Evolutionary conservation across 2,888 invertebrate species (phyloP), one percentile per base, ranked within the genome.

Genomic region (Nomada ferruginata): DNA sequence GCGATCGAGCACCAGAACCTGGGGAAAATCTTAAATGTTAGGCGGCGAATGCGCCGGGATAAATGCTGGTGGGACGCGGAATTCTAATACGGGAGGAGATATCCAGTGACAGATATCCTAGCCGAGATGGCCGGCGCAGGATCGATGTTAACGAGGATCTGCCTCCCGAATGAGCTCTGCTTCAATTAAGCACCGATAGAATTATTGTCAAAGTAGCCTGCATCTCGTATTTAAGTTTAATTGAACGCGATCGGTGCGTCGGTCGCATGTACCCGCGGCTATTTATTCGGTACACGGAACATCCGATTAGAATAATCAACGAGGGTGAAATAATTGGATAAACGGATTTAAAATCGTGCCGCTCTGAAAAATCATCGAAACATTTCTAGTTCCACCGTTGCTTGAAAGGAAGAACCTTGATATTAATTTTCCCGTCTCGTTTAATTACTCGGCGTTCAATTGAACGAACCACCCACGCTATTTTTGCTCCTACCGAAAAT

Each of bases 71-170:
- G 36, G 36, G 50, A 23, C 36, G 61, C 15, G 47, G 66, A 59
- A 74, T 60, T 74, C 57, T 42, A 74, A 42, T 66, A 60, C 74
- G 10, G 36, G 7, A 42, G 57, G 4, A 66, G 74, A 74, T 74
- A 59, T 66, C 36, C 66, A 18, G 55, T 66, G 73, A 73, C 64
- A 57, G 65, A 65, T 73, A 65, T 50, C 47, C 57, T 42, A 20
- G 15, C 10, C 47, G 42, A 66, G 57, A 66, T 36, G 47, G 20
- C 44, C 44, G 18, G 2, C 20, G n/a, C 20, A 20, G 50, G 70
- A 71, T 71, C 70, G 70, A 71, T 71, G 70, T 71, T 71, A 71
- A 71, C 70, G 70, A 71, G 70, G 50, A 60, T 52, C 68, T 57
- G 44, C 44, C 47, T 10, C 36, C 9, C 7, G 50, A 61, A 71